Conservation (phyloP, 2,888 invertebrate species). For the Caenorhabditis angaria region DNA sequence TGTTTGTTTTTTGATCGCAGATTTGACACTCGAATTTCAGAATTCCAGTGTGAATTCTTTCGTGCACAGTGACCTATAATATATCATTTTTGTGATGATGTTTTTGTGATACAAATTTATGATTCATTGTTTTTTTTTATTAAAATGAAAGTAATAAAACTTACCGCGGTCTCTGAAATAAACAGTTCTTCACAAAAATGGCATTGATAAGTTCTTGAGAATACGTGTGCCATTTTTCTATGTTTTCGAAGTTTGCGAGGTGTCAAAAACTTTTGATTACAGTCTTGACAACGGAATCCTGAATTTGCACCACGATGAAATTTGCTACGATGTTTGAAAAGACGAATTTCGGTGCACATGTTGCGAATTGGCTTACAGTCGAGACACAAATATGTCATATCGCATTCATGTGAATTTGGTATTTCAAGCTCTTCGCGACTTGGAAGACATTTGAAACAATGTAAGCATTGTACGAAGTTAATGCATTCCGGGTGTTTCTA, state of each 20-base stretch:
- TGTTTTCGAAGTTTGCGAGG: slow-evolving; percentile 71
- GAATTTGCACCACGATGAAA: slow-evolving; percentile 65
- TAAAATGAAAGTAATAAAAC: too few relatives aligned
- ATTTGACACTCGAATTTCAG: slow-evolving; percentile 71
- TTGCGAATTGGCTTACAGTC: slow-evolving; percentile 71
- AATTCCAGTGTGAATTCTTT: slow-evolving; percentile 72
- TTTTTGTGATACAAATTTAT: too few relatives aligned
- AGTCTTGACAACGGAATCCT: slow-evolving; percentile 71
- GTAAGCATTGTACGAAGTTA: slow-evolving; percentile 70
- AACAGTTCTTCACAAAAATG: slow-evolving; percentile 72
- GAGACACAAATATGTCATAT: slow-evolving; percentile 69
- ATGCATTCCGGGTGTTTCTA: slow-evolving; percentile 68
- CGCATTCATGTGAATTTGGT: slow-evolving; percentile 64
- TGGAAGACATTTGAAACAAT: slow-evolving; percentile 70
- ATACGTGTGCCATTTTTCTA: slow-evolving; percentile 72
- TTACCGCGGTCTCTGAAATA: slow-evolving; percentile 64
- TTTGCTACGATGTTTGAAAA: slow-evolving; percentile 54
- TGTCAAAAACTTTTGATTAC: slow-evolving; percentile 71
- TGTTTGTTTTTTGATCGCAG: slow-evolving; percentile 60
- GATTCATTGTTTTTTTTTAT: too few relatives aligned
- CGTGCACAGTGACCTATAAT: slow-evolving; percentile 65
- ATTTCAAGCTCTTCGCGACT: slow-evolving; percentile 49
- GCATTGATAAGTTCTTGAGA: slow-evolving; percentile 70
- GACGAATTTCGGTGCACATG: slow-evolving; percentile 62
- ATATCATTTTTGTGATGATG: slow-evolving; percentile 27